phyloP scores from a whole-genome alignment of 2,888 invertebrate species.

The Lasius platythorax region DNA sequence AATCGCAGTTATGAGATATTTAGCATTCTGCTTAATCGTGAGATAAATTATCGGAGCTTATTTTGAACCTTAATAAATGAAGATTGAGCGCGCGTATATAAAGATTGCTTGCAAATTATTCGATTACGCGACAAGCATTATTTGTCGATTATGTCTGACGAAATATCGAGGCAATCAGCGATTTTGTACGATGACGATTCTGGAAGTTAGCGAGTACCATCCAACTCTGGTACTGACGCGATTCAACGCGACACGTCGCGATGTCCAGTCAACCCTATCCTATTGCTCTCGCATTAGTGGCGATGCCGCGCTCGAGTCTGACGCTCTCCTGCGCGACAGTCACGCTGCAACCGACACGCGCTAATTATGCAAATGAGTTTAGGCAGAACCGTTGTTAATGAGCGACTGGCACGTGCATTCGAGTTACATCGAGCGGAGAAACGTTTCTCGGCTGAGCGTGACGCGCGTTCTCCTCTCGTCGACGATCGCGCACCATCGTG shows the following conservation, averaged over 20 bases:
- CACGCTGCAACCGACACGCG: conserved; percentile 76
- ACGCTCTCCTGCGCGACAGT: conserved; percentile 63
- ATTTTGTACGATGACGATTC: conserved; percentile 11
- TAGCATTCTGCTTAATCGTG: not conserved
- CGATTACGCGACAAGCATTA: not conserved
- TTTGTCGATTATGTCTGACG: not conserved
- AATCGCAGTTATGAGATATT: not conserved
- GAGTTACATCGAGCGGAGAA: conserved; percentile 70
- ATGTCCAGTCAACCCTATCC: conserved; percentile 17
- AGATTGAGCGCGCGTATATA: not conserved
- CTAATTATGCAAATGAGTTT: conserved; percentile 82
- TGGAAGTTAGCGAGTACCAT: conserved; percentile 50
- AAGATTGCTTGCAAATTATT: conserved; percentile 14
- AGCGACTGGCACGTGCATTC: conserved; percentile 72
- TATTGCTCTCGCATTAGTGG: conserved; percentile 67
- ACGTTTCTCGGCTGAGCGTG: conserved; percentile 53
- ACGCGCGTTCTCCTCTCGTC: conserved; percentile 26
- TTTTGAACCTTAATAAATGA: not conserved
- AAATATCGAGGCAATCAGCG: not conserved
- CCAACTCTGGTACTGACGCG: conserved; percentile 39
- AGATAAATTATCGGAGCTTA: not conserved
- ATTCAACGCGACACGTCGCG: conserved; percentile 24
- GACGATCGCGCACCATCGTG: not conserved
- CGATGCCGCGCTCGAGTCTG: conserved; percentile 68
- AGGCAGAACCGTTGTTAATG: conserved; percentile 79